Conservation (phyloP, 2,888 invertebrate genomes). For the Celastrina argiolus region DNA sequence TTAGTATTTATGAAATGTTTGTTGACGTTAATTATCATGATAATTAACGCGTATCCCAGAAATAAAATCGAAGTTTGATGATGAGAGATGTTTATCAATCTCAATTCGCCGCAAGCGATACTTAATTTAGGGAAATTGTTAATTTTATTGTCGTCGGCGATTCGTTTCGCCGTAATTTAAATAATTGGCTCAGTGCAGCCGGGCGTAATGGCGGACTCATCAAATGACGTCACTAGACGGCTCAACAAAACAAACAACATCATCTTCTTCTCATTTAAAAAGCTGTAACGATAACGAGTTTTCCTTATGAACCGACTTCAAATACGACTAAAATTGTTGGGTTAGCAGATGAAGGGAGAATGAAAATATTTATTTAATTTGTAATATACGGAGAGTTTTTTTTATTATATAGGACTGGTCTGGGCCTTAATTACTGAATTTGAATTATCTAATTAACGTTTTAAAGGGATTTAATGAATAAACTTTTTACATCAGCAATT, state of each 20-base stretch:
- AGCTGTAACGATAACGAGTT: constrained; percentile 9
- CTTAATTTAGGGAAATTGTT: not conserved
- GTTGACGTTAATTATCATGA: not conserved
- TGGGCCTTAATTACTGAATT: too few species aligned
- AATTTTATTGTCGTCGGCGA: constrained; percentile 7
- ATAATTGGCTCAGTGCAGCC: constrained; percentile 15
- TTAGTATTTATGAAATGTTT: constrained; percentile 6
- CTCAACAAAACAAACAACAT: constrained; percentile 10
- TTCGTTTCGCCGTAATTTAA: constrained; percentile 9
- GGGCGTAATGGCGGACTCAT: not conserved
- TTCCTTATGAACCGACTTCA: not conserved
- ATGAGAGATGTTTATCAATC: not conserved
- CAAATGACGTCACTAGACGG: constrained; percentile 1
- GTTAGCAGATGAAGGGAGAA: not conserved
- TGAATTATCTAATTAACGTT: not conserved
- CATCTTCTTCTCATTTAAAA: constrained; percentile 8
- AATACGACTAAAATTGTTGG: not conserved
- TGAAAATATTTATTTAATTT: too few species aligned
- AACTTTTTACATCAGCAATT: too few species aligned
- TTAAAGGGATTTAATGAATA: not conserved
- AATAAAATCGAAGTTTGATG: not conserved
- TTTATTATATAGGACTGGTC: not conserved
- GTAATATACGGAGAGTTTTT: too few species aligned
- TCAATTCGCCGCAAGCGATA: not conserved
- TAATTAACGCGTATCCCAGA: not conserved